Evolutionary conservation across 1,140 invertebrate species (phyloP).

Genomic region (Drosophila subpulchrella): DNA sequence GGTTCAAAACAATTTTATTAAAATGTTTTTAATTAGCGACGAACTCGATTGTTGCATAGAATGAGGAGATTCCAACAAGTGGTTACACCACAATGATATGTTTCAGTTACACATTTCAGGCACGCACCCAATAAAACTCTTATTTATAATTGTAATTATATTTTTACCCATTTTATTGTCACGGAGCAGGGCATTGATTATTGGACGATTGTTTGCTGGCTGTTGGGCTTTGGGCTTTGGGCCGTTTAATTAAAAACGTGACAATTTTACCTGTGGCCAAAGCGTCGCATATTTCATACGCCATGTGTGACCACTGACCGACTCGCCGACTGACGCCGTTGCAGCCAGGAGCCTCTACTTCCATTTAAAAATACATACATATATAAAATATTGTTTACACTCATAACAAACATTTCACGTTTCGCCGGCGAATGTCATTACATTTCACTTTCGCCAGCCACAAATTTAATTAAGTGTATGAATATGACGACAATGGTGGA

Average conservation of each 20-base stretch:
- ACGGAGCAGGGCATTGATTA: constrained; percentile 55
- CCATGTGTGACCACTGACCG: constrained; percentile 43
- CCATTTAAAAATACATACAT: constrained; percentile 30
- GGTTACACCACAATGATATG: constrained; percentile 13
- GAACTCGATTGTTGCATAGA: background rate
- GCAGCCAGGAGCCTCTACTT: background rate
- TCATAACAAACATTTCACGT: constrained; percentile 41
- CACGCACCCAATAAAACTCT: constrained; percentile 68
- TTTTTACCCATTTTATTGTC: constrained; percentile 42
- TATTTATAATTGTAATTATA: constrained; percentile 66
- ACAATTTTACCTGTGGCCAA: constrained; percentile 77
- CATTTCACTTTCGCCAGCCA: constrained; percentile 68
- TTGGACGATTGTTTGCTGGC: constrained; percentile 38
- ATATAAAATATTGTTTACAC: constrained; percentile 62
- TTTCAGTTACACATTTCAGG: constrained; percentile 53
- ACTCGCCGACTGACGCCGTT: background rate
- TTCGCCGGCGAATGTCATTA: constrained; percentile 53
- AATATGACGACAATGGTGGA: constrained; percentile 16
- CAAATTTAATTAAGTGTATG: constrained; percentile 78
- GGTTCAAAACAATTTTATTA: no score
- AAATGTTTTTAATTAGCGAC: background rate
- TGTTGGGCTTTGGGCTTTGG: constrained; percentile 18
- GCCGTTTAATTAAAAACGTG: constrained; percentile 79
- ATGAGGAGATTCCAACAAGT: constrained; percentile 51
- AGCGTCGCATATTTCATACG: constrained; percentile 70